Evolutionary conservation across 2,113 vertebrate species (phyloP), one percentile per base, ranked within the genome.

Genomic region (Hippocampus guttulatus): DNA sequence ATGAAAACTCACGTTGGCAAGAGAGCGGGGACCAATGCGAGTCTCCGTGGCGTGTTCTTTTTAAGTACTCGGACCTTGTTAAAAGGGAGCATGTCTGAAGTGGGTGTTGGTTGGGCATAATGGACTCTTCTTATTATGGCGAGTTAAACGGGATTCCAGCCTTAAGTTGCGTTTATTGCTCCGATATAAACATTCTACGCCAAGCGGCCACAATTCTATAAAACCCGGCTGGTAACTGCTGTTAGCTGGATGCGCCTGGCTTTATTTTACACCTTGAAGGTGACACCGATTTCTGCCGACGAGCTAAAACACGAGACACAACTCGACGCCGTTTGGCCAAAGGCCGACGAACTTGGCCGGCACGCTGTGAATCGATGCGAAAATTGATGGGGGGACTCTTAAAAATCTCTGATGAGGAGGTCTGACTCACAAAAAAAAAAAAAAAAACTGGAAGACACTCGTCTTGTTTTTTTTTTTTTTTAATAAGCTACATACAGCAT

Each of bases 131-230:
- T 68, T 52, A 47, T 57, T 9, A 49, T n/a, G 18, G 76, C 86
- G 70, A 70, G 85, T 68, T 67, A 73, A 86, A 86, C 87, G 70
- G 75, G 83, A 88, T 88, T 62, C 8, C 8, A 30, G 20, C 5
- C 33, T 23, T 64, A 5, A 43, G 38, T 61, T 9, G 8, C 33
- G 47, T 68, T 6, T 12, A 54, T 51, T 18, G 16, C 68, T 25
- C 30, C 10, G 57, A 20, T 7, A 57, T 23, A 45, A 21, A 63
- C 3, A 21, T 12, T 41, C 20, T 12, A 63, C 6, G 8, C 20
- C 9, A 12, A 45, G 43, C 11, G 33, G 20, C 10, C 20, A 7
- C 18, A 6, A 11, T 62, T 62, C 40, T 1, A 18, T 18, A 21
- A 62, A 7, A 62, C 5, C 8, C 9, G 11, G 25, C 11, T 27